These are phyloP conservation scores for Mesitornis unicolor DNA, from an alignment of 2,113 vertebrate species.

Conservation along the genomic window DNA sequence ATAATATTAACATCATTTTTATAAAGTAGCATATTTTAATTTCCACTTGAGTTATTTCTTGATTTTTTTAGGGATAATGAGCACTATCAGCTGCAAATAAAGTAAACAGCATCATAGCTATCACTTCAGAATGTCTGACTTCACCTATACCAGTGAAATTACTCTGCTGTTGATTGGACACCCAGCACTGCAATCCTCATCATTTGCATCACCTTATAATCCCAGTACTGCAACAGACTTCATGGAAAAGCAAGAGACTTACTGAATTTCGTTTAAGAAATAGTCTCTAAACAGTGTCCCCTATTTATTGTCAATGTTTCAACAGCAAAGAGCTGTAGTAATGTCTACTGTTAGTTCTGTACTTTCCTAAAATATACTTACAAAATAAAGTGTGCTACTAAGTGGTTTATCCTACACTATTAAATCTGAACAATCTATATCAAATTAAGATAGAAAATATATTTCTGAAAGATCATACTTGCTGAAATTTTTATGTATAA, in stretches of 20 bases:
- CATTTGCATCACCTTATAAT: neutral
- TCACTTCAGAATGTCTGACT: neutral
- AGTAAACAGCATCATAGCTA: neutral
- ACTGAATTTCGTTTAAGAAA: neutral
- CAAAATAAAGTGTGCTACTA: neutral
- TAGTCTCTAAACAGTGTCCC: neutral
- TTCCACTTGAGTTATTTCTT: neutral
- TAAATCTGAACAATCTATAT: neutral
- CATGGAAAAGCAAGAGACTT: neutral
- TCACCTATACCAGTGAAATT: neutral
- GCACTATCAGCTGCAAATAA: neutral
- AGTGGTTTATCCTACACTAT: neutral
- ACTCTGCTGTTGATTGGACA: rapidly evolving
- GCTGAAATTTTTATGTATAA: neutral
- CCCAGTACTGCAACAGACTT: neutral
- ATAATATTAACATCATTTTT: neutral
- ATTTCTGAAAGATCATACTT: neutral
- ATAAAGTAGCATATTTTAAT: neutral
- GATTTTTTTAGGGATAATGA: neutral
- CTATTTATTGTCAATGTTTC: neutral
- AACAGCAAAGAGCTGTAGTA: neutral
- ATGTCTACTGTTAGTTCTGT: neutral
- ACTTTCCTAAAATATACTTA: neutral
- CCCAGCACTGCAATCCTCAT: neutral
- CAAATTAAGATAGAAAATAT: neutral